Evolutionary conservation across 2,888 invertebrate genomes (phyloP), one percentile per base, ranked within the genome.

Genomic region (Colletes collaris): DNA sequence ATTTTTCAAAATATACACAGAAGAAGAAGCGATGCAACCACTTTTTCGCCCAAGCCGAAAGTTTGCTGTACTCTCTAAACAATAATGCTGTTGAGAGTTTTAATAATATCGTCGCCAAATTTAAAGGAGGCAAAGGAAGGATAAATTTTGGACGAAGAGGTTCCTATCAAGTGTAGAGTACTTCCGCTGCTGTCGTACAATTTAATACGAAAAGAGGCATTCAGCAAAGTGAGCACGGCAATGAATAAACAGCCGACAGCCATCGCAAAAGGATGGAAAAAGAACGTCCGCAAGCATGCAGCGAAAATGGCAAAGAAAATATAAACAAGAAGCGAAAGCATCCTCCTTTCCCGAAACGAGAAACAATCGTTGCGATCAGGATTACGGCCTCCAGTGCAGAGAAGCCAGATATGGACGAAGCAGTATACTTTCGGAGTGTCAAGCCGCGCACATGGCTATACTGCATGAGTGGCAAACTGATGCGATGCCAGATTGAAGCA

Each of bases 331-430:
- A 16, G 60, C 59, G 16, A 69, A 59, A 40, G n/a, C n/a, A 19
- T 40, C 50, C 16, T 59, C 60, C 3, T 5, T 19, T n/a, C n/a
- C 4, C 37, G 4, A 11, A 27, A 13, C 3, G 11, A 19, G 4
- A 58, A 58, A 35, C 49, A 68, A 59, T 52, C 59, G 11, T n/a
- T 69, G 68, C 19, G 59, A 69, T n/a, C 11, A 52, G 40, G 59
- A 69, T 52, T 69, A 69, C 60, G 60, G 60, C 0, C 52, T n/a
- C 44, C 35, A 50, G 40, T 11, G 53, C 60, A 35, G n/a, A n/a
- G n/a, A n/a, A n/a, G n/a, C n/a, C n/a, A n/a, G n/a, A n/a, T n/a
- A n/a, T n/a, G n/a, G n/a, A 49, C 1, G 67, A 59, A 11, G 13
- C 59, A 60, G 60, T 13, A 7, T 52, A 40, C 68, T 11, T 37